These are phyloP conservation scores for Eulemur mongoz DNA, from an alignment of 2,797 vertebrate species.

Conservation along the genomic window DNA sequence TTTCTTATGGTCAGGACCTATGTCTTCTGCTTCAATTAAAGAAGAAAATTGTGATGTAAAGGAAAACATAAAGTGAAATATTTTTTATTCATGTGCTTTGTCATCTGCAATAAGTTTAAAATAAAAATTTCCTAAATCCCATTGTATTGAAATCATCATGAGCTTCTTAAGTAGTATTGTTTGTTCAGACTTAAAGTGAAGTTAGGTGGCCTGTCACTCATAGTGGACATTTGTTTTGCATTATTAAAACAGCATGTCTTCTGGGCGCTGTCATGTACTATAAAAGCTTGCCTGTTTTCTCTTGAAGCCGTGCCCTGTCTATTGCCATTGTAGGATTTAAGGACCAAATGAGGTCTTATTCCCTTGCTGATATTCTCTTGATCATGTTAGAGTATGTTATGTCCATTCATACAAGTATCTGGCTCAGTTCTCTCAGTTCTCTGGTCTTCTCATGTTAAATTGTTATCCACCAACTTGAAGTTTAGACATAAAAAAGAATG, in stretches of 20 bases:
- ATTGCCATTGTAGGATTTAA: neutral
- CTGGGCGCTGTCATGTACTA: neutral
- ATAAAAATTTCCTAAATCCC: neutral
- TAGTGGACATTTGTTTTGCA: neutral
- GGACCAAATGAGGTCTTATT: neutral
- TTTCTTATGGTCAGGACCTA: neutral
- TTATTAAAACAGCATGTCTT: slow-evolving; percentile 4
- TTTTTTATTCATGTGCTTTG: neutral
- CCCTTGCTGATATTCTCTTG: neutral
- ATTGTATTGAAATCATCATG: neutral
- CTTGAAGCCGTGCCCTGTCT: neutral
- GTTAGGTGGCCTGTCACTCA: neutral
- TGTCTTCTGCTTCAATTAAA: neutral
- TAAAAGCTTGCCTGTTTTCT: neutral
- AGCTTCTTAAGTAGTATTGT: neutral
- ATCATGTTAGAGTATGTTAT: neutral
- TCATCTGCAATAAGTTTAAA: neutral
- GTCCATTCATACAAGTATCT: neutral
- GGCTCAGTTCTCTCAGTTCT: neutral
- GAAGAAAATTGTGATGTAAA: neutral
- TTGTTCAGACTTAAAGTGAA: neutral
- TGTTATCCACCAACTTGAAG: neutral
- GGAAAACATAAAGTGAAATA: neutral
- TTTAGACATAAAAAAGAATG: neutral
- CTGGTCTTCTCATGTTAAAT: neutral